Percentiles rank a stretch among this genome's conserved stretches.
Evolutionary conservation across 2,797 vertebrate species (phyloP).

Genomic region (Coregonus ussuriensis): DNA sequence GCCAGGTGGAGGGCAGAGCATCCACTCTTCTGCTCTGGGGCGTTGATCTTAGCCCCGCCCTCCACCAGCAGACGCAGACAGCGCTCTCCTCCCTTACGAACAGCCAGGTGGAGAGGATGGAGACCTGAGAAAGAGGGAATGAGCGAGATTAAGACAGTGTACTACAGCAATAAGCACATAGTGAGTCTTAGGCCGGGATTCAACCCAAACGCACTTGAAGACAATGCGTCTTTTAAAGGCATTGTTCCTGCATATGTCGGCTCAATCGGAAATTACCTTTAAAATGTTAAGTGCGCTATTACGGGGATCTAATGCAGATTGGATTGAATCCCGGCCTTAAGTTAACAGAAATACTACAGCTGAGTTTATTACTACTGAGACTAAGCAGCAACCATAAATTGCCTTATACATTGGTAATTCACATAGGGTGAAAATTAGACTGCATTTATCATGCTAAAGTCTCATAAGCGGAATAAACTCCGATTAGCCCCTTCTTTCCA

Average conservation of each 20-base stretch:
- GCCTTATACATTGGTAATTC: not conserved
- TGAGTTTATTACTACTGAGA: too few relatives aligned
- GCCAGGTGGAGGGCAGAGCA: conserved; percentile 89
- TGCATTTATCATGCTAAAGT: not conserved
- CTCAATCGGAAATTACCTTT: too few relatives aligned
- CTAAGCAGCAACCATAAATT: too few relatives aligned
- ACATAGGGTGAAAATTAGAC: not conserved
- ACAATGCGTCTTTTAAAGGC: too few relatives aligned
- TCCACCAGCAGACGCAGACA: conserved; percentile 88
- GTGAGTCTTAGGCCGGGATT: not conserved
- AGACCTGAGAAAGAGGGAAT: conserved; percentile 72
- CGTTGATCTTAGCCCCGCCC: conserved; percentile 86
- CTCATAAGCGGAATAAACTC: too few relatives aligned
- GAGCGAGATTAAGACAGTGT: not conserved
- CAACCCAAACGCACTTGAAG: too few relatives aligned
- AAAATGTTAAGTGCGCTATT: too few relatives aligned
- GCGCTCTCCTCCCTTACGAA: conserved; percentile 81
- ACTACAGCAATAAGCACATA: not conserved
- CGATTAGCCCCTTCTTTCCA: not conserved
- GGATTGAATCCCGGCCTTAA: too few relatives aligned
- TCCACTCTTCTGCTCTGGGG: conserved; percentile 87
- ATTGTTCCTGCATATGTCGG: too few relatives aligned
- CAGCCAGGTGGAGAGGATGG: conserved; percentile 88
- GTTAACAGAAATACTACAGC: too few relatives aligned
- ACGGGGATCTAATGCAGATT: too few relatives aligned